phyloP scores from a whole-genome alignment of 2,113 vertebrate genomes.

The Chionomys nivalis region DNA sequence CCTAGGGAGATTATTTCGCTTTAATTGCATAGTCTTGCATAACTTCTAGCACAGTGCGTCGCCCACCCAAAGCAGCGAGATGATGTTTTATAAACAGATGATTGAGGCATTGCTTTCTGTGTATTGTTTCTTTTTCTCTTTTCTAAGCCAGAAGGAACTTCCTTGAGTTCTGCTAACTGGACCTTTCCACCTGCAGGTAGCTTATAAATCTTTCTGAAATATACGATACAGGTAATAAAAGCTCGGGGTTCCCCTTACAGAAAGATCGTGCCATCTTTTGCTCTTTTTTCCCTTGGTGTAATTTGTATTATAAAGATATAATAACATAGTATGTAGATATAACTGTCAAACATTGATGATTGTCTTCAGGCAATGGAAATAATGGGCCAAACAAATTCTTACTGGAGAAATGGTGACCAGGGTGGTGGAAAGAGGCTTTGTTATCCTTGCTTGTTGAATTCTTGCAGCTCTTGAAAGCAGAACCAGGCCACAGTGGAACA shows the following conservation, averaged over 20 bases:
- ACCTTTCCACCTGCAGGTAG: slow-evolving; percentile 47
- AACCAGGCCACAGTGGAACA: background rate
- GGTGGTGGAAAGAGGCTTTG: background rate
- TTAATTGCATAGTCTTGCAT: background rate
- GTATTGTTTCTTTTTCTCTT: slow-evolving; percentile 69
- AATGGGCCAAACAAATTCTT: background rate
- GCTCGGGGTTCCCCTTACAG: slow-evolving; percentile 51
- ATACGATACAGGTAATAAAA: slow-evolving; percentile 38
- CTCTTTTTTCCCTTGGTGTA: background rate
- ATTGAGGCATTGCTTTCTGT: slow-evolving; percentile 54
- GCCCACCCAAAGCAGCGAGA: background rate
- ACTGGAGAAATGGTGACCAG: background rate
- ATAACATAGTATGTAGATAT: background rate
- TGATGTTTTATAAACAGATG: slow-evolving; percentile 27
- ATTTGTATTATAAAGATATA: slow-evolving; percentile 31
- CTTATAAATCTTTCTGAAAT: slow-evolving; percentile 59
- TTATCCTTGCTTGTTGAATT: slow-evolving; percentile 9
- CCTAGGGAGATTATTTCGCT: background rate
- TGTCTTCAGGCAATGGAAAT: slow-evolving; percentile 34
- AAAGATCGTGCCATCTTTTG: background rate
- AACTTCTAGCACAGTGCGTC: background rate
- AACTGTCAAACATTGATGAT: slow-evolving; percentile 13
- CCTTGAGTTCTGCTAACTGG: slow-evolving; percentile 66
- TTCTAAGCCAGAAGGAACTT: slow-evolving; percentile 69
- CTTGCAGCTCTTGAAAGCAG: background rate